Base-by-base conservation (phyloP, 2,113 vertebrate species). In the Puntigrus tetrazona region DNA sequence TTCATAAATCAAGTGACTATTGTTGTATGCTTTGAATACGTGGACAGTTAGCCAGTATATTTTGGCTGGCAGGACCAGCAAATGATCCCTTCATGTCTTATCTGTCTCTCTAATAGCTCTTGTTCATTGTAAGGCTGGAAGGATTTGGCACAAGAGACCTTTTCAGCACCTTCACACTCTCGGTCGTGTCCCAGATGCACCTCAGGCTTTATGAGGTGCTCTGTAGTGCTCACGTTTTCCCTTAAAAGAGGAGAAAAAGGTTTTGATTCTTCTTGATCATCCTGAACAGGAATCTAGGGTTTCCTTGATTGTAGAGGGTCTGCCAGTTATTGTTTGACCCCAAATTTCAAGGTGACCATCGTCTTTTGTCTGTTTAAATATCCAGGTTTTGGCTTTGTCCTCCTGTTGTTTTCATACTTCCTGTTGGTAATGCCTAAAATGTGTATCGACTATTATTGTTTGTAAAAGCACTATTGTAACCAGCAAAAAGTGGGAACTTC, bases 131-230 rank as follows among this genome's bases (percentile, higher is more conserved):
- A 80, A 82, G 81, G 86, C 85, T 89, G 83, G 22, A 43, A 90
- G 89, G 91, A 90, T 91, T 90, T 90, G 90, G 88, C 88, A 91
- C 88, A 89, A 85, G 87, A 89, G 86, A 59, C 82, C 69, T 77
- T 92, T 90, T 93, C 91, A 92, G 91, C 92, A 91, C 90, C 85
- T 92, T 86, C 27, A 89, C 89, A 90, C 90, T 63, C 29, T 43
- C 8, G 3, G 55, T 29, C 25, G 4, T 55, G 45, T 70, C 65
- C 45, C 7, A 70, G 31, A 82, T 55, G 79, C 45, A 55, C 45
- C 47, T 82, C 45, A 8, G 59, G 59, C 27, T 67, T 80, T 34
- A 57, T 63, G 25, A 80, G 41, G 20, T 45, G 38, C 59, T 45
- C 36, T 27, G 13, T 22, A 34, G 29, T 77, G 22, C 52, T n/a